phyloP scores from a whole-genome alignment of 2,797 vertebrate genomes.

The Antennarius maculatus region DNA sequence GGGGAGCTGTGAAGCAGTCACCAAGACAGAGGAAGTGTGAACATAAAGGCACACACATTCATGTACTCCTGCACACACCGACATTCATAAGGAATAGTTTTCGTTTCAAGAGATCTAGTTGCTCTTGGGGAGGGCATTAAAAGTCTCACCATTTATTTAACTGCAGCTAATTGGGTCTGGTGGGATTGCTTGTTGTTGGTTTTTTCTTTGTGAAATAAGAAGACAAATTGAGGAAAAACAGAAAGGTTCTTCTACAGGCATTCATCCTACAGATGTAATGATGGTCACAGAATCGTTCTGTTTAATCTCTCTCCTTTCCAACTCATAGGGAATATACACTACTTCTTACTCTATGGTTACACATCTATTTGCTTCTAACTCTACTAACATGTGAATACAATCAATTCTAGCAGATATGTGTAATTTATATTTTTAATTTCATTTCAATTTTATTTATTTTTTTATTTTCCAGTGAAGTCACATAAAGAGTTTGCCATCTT shows the following conservation, averaged over 20 bases:
- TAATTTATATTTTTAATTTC: too few relatives aligned
- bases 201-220: constrained; percentile 46
- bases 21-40: constrained; percentile 45
- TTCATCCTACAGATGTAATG: constrained; percentile 11
- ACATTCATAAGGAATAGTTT: constrained; percentile 34
- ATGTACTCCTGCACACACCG: constrained; percentile 10
- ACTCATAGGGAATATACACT: too few relatives aligned
- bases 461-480: too few relatives aligned
- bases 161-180: constrained; percentile 84
- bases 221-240: constrained; percentile 12
- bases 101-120: constrained; percentile 37
- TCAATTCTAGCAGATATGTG: too few relatives aligned
- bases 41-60: constrained; percentile 28
- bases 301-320: too few relatives aligned
- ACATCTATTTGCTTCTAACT: too few relatives aligned
- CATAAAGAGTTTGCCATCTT: too few relatives aligned
- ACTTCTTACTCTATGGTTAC: too few relatives aligned
- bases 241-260: constrained; percentile 7
- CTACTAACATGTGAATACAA: too few relatives aligned
- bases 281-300: background rate
- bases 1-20: constrained; percentile 50
- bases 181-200: constrained; percentile 74
- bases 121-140: constrained; percentile 56
- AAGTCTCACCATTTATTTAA: constrained; percentile 72
- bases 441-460: too few relatives aligned